Evolutionary conservation across 1,140 invertebrate species (phyloP), one percentile per base, ranked within the genome.

Genomic region (Eupristina koningsbergeri): DNA sequence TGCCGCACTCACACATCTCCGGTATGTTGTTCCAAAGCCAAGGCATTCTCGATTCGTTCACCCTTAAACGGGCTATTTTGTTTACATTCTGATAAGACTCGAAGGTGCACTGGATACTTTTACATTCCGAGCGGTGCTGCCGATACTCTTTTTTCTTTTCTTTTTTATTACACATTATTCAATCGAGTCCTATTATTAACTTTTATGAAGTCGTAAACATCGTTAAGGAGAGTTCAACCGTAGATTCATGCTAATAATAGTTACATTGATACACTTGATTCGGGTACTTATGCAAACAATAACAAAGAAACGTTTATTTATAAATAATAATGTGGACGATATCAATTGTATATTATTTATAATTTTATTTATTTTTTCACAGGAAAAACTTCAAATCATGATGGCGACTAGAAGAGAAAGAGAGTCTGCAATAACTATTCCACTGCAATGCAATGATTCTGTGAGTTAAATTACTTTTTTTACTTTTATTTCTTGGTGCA

Each of bases 401-500:
- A 92, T 92, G 91, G 73, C 89, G 0, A 89, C 87, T n/a, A 88
- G 85, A 82, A 87, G 87, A 75, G 91, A 91, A 26, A 89, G 89
- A 8, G 91, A 92, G 63, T 84, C 88, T 58, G 87, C 88, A 0
- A 88, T 92, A 39, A 90, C 90, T 5, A 91, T 92, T 86, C 91
- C 92, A 36, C 81, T 92, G 67, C 91, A 92, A 69, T 92, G 88
- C 80, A 92, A 90, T 84, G 90, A 92, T 76, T 39, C 87, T 61
- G 92, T 92, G 87, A 89, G 91, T 87, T 71, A 31, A 1, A 76
- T 7, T n/a, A 58, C 13, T 22, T 13, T 2, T 34, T 15, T 53
- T 13, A n/a, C 41, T 36, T 1, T 50, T 9, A 41, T 45, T 22
- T 58, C 26, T 6, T 58, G 22, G 6, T 13, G 3, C 2, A 26